phyloP scores from a whole-genome alignment of 2,113 vertebrate species.

The Choloepus hoffmanni region DNA sequence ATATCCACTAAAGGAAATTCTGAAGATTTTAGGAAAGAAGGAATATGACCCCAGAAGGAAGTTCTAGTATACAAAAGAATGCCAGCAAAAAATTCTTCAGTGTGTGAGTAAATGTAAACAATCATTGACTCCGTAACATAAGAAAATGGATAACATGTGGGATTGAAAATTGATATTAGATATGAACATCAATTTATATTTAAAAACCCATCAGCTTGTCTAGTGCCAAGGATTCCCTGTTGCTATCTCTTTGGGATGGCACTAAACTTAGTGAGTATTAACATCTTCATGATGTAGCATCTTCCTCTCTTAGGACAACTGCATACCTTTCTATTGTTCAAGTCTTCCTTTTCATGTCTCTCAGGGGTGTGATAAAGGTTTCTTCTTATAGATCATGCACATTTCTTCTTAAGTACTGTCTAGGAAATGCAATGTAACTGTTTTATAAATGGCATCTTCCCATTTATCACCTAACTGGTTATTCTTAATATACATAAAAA shows the following conservation, averaged over 20 bases:
- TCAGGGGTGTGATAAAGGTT: constrained; percentile 14
- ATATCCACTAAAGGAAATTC: not conserved
- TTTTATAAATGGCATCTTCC: not conserved
- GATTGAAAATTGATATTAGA: constrained; percentile 25
- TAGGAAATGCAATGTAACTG: constrained; percentile 1
- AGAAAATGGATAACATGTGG: not conserved
- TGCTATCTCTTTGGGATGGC: not conserved
- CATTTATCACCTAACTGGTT: not conserved
- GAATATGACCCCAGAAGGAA: not conserved
- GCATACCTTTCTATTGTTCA: not conserved
- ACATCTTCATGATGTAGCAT: not conserved
- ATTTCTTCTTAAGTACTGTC: constrained; percentile 21
- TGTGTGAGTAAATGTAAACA: not conserved
- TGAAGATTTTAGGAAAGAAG: not conserved
- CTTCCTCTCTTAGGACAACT: not conserved
- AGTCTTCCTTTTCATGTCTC: not conserved
- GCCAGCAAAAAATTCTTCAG: not conserved
- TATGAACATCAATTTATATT: not conserved
- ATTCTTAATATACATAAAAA: not conserved
- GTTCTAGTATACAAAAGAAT: not conserved
- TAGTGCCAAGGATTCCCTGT: not conserved
- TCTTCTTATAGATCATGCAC: not conserved
- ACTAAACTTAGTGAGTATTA: not conserved
- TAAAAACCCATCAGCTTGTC: not conserved
- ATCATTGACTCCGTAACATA: not conserved